phyloP scores from a whole-genome alignment of 2,113 vertebrate genomes.

The Leuciscus idus region DNA sequence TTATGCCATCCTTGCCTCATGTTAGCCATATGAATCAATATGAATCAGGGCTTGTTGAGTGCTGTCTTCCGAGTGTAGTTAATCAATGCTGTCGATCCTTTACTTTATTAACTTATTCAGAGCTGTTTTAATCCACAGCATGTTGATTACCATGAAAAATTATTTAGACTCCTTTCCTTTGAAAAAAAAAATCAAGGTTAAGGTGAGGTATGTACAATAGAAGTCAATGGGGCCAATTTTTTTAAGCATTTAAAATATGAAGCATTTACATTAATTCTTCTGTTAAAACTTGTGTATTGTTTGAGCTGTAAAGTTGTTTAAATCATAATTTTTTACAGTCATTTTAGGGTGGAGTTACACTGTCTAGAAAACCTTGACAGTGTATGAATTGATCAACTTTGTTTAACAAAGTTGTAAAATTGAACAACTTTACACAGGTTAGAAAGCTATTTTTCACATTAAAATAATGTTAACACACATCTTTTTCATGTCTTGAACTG shows the following conservation, averaged over 20 bases:
- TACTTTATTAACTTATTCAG: constrained; percentile 70
- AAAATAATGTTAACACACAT: neutral
- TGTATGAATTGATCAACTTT: no score
- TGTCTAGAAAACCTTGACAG: no score
- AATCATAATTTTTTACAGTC: neutral
- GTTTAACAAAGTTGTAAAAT: neutral
- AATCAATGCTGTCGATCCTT: constrained; percentile 70
- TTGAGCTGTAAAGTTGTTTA: neutral
- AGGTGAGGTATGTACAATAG: neutral
- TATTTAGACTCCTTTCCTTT: neutral
- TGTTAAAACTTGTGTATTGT: neutral
- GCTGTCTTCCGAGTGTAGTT: constrained; percentile 48
- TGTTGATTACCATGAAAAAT: neutral
- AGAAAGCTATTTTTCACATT: neutral
- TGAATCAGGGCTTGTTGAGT: constrained; percentile 63
- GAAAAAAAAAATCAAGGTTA: neutral
- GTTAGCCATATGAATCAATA: constrained; percentile 75
- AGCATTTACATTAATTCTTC: neutral
- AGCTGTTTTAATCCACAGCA: constrained; percentile 53
- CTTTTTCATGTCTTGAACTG: neutral
- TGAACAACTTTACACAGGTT: neutral
- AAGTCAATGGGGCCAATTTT: neutral
- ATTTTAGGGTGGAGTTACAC: neutral
- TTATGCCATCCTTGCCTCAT: constrained; percentile 69
- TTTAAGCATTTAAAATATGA: neutral